These are phyloP conservation scores for Drosophila pallidifrons DNA, from an alignment of 1,140 invertebrate species.

Conservation along the genomic window DNA sequence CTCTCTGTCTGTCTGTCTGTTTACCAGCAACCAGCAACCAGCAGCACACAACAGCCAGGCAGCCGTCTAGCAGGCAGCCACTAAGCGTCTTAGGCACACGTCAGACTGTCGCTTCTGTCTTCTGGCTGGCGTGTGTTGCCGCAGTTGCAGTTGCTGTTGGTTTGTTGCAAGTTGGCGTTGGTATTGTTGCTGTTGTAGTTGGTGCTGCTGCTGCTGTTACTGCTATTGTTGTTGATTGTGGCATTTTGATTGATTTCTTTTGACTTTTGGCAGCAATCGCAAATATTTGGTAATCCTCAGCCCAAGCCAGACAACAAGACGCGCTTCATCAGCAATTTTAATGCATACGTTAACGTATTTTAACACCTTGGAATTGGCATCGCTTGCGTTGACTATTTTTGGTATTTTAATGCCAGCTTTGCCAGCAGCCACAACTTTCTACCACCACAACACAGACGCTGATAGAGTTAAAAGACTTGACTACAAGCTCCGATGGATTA, in stretches of 20 bases:
- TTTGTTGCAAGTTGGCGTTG: conserved; percentile 52
- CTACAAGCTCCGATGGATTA: conserved; percentile 22
- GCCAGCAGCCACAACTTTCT: conserved; percentile 60
- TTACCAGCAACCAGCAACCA: background rate
- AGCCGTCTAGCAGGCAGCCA: conserved; percentile 56
- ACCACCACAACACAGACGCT: conserved; percentile 22
- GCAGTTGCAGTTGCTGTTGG: conserved; percentile 32
- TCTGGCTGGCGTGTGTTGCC: conserved; percentile 53
- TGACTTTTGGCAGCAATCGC: conserved; percentile 79
- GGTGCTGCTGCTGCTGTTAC: conserved; percentile 32
- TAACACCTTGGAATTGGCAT: conserved; percentile 70
- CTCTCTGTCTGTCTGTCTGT: conserved; percentile 26
- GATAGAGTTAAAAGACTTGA: conserved; percentile 29
- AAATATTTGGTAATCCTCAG: conserved; percentile 79
- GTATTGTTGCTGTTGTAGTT: conserved; percentile 10
- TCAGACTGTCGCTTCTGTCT: conserved; percentile 80
- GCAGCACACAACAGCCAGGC: background rate
- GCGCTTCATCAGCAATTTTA: conserved; percentile 79
- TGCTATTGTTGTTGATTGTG: conserved; percentile 75
- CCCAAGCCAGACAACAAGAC: conserved; percentile 64
- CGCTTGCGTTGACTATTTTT: conserved; percentile 55
- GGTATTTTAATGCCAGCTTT: conserved; percentile 72
- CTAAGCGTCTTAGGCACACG: conserved; percentile 81
- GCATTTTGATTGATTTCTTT: conserved; percentile 84
- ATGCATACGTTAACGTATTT: conserved; percentile 72